Percentiles rank a stretch among this genome's conserved stretches.
Conservation (phyloP, 2,888 invertebrate species). For the Scaptomyza parva region DNA sequence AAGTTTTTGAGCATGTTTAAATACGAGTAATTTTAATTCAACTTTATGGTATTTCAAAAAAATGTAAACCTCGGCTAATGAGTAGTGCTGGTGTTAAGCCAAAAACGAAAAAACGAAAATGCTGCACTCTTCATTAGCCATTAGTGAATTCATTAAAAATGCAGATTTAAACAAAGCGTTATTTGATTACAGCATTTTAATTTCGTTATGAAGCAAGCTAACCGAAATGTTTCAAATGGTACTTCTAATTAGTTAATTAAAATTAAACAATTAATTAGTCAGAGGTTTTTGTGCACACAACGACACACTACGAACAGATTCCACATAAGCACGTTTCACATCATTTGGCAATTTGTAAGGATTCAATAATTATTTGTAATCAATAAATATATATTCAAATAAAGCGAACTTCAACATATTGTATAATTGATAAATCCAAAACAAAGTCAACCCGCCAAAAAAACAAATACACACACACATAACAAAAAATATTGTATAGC, state of each 20-base stretch:
- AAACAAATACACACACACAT: slow-evolving; percentile 22
- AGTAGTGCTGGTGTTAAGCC: slow-evolving; percentile 3
- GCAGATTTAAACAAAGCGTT: slow-evolving; percentile 15
- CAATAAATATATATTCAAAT: slow-evolving; percentile 26
- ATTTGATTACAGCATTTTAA: slow-evolving; percentile 42
- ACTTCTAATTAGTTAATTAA: slow-evolving; percentile 59
- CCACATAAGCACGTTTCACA: slow-evolving; percentile 30
- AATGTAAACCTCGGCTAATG: neutral
- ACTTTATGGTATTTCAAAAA: neutral
- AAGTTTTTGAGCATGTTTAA: neutral
- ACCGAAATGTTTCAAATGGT: slow-evolving; percentile 23
- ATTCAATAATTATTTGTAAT: slow-evolving; percentile 25
- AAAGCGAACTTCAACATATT: slow-evolving; percentile 32
- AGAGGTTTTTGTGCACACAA: slow-evolving; percentile 21
- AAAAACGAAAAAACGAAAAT: slow-evolving; percentile 6
- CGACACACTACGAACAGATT: slow-evolving; percentile 17
- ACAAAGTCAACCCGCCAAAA: slow-evolving; percentile 75
- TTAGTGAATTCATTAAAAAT: slow-evolving; percentile 21
- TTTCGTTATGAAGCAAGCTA: slow-evolving; percentile 42
- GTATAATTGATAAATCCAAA: slow-evolving; percentile 45
- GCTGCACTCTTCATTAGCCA: slow-evolving; percentile 19
- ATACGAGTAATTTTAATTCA: neutral
- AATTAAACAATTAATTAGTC: slow-evolving; percentile 62
- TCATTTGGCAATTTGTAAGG: slow-evolving; percentile 32
- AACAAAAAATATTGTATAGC: slow-evolving; percentile 23